Evolutionary conservation across 2,113 vertebrate species (phyloP).

Genomic region (Sminthopsis crassicaudata): DNA sequence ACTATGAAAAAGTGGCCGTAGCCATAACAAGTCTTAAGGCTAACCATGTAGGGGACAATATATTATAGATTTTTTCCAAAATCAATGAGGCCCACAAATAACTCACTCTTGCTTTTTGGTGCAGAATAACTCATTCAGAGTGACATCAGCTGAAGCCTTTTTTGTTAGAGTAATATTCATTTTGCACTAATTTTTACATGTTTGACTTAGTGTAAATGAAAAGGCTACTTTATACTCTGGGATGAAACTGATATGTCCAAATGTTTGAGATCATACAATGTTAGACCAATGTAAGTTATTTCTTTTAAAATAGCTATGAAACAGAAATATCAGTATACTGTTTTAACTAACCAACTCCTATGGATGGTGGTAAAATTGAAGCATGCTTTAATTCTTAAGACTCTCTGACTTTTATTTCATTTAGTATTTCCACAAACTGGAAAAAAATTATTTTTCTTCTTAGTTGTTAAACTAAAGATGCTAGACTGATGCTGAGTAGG

Average conservation of each 20-base stretch:
- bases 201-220: conserved; percentile 92
- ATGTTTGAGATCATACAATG: conserved; percentile 89
- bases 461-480: conserved; percentile 69
- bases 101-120: conserved; percentile 88
- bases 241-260: conserved; percentile 91
- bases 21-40: conserved; percentile 98
- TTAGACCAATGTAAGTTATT: conserved; percentile 89
- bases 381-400: conserved; percentile 84
- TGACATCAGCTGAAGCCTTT: conserved; percentile 86
- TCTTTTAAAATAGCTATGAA: conserved; percentile 83
- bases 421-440: conserved; percentile 83
- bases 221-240: conserved; percentile 88
- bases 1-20: conserved; percentile 99
- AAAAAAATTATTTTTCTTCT: conserved; percentile 62
- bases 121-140: conserved; percentile 89
- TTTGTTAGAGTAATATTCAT: conserved; percentile 91
- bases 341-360: conserved; percentile 82
- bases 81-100: conserved; percentile 99
- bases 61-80: conserved; percentile 99
- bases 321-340: conserved; percentile 83
- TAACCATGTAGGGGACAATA: conserved; percentile 98
- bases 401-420: conserved; percentile 80
- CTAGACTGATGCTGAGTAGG: conserved; percentile 77
- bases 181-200: conserved; percentile 92
- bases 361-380: conserved; percentile 84